A percentile compares a stretch with the other conserved stretches of the same genome.
These are phyloP conservation scores for Mandrillus leucophaeus DNA, from an alignment of 2,113 vertebrate genomes.

Conservation along the genomic window DNA sequence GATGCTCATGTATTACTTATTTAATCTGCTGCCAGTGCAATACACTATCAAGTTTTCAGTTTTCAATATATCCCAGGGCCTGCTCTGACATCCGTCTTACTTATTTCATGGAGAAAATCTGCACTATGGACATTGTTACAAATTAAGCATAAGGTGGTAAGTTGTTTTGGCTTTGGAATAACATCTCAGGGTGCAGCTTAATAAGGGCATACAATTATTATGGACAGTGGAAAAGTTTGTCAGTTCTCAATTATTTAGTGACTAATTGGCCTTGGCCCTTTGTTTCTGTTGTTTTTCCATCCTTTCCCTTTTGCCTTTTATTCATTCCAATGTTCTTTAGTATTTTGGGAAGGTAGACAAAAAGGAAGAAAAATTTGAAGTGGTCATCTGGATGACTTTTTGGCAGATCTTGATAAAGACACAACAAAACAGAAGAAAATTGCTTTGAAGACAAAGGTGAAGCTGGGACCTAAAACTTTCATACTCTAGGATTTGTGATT, in stretches of 20 bases:
- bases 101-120: slow-evolving; percentile 27
- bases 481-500: background rate
- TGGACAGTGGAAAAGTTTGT: background rate
- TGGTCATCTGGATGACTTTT: background rate
- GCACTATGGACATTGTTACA: background rate
- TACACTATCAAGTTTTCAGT: background rate
- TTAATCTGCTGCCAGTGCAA: slow-evolving; percentile 43
- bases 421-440: background rate
- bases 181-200: background rate
- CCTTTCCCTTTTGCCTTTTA: background rate
- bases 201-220: background rate
- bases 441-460: background rate
- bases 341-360: background rate
- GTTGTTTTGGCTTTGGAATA: background rate
- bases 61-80: slow-evolving; percentile 15
- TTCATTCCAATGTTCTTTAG: background rate
- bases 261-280: background rate
- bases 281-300: background rate
- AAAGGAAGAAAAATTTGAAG: background rate
- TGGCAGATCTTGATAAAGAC: background rate
- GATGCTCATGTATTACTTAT: slow-evolving; percentile 8
- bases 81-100: slow-evolving; percentile 34
- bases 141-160: slow-evolving; percentile 35
- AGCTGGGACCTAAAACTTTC: background rate
- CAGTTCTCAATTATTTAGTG: background rate